phyloP scores from a whole-genome alignment of 1,140 invertebrate species.

The Samia ricini region DNA sequence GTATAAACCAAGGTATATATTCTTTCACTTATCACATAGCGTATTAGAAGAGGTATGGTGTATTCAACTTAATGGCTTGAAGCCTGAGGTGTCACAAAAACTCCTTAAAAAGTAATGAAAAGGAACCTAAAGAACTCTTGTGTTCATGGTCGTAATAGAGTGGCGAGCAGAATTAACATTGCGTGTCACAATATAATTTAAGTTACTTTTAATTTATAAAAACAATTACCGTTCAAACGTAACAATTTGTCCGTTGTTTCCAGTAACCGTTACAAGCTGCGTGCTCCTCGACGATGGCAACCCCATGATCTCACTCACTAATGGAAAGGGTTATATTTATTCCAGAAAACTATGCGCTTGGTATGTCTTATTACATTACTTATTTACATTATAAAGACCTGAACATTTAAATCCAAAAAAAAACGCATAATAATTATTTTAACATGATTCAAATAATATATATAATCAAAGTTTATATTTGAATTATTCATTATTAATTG shows the following conservation, averaged over 20 bases:
- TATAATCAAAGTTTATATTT: not conserved
- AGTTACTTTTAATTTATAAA: not conserved
- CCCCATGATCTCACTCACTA: conserved; percentile 82
- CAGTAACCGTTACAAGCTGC: conserved; percentile 79
- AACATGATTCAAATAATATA: not conserved
- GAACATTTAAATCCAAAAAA: not conserved
- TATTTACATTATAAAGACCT: not conserved
- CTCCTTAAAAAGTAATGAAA: too few species aligned
- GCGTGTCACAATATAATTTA: not conserved
- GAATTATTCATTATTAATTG: too few species aligned
- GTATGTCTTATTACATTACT: conserved; percentile 63
- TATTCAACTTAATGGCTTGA: too few species aligned
- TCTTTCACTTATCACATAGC: too few species aligned
- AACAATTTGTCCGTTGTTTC: too few species aligned
- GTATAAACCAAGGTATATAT: too few species aligned
- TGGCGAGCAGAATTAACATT: not conserved
- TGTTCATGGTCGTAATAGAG: not conserved
- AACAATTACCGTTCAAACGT: too few species aligned
- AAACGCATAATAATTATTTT: not conserved
- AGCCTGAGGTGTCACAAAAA: too few species aligned
- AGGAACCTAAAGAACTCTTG: too few species aligned
- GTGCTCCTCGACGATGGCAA: conserved; percentile 80
- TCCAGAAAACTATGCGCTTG: conserved; percentile 81
- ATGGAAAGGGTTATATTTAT: conserved; percentile 84
- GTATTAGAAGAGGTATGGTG: too few species aligned